Evolutionary conservation across 2,113 vertebrate genomes (phyloP), one percentile per base, ranked within the genome.

Genomic region (Osmerus mordax): DNA sequence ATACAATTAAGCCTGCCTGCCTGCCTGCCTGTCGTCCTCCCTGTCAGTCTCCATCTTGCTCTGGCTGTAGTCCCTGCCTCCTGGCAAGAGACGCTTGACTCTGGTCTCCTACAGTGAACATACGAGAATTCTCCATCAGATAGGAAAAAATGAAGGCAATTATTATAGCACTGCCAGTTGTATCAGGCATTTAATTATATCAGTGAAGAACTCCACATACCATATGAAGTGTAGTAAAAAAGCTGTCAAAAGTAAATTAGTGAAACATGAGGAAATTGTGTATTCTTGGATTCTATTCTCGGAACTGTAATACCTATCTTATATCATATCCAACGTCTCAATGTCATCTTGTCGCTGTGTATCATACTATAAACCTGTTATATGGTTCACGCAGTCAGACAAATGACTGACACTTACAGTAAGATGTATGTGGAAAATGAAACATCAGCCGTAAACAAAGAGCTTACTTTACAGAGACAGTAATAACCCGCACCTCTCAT

Each of bases 381-480:
- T 47, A 23, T 70, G 68, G 65, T 76, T 83, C 23, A 47, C 78
- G 1, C 32, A 36, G 32, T 73, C 76, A 81, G 81, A 69, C 54
- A 68, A 19, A 75, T 58, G 32, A 12, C 75, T 70, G 81, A 88
- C 74, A 28, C 25, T 28, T 28, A 28, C 68, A 80, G 83, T 78
- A 28, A 70, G 71, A 75, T 74, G 75, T 60, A 73, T 76, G 55
- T 29, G 65, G 13, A 54, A 56, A 11, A 25, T 16, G 19, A 72
- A 52, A 59, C 32, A 55, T 55, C 59, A 68, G 72, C 74, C 56
- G 12, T 32, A 53, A 53, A 52, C 13, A 68, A 29, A 36, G 41
- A 47, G 41, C 9, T 12, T 9, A 12, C 41, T 47, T 47, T 9
- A 47, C 7, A 7, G 8, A 47, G 41, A 47, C 41, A 8, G 41